Evolutionary conservation across 64 coral and sea anemone species (phyloP), one percentile per base, ranked within the genome.

Genomic region (Pocillopora damicornis): DNA sequence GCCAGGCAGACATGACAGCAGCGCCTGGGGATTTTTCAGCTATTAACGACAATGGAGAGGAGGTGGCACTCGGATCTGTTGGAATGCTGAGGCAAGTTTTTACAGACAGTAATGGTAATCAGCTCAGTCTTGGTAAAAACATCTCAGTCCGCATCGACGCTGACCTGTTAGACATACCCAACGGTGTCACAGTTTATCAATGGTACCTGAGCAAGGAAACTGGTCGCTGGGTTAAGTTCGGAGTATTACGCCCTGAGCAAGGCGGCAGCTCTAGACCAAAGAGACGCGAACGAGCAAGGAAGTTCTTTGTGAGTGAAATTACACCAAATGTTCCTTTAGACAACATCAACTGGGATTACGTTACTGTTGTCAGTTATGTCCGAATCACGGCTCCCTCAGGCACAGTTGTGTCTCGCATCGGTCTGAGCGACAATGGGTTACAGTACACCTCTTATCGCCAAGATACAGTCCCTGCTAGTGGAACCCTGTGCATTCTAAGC

Each of bases 1-100:
- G 76, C 61, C 35, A 57, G n/a, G 79, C 82, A 6, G 90, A 91
- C 51, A 79, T 91, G 22, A 83, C 85, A 13, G 83, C 90, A 34
- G 90, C 90, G 0, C 90, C 90, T 9, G 90, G 90, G 5, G 90
- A 91, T 26, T 91, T 91, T n/a, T 87, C 90, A 14, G 79, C 90
- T 1, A 35, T 87, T 17, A 75, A 87, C 75, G 77, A 76, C 2
- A 73, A 57, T 37, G 90, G 90, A 26, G 62, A 87, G 63, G 90
- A 91, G 64, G 82, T 79, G 60, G 65, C 76, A 20, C 51, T 91
- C 30, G 79, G 71, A 35, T 79, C 82, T 57, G 85, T 77, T 13
- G 90, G 90, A 87, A 91, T 91, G 83, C 56, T 91, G 64, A 91
- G 86, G 57, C 82, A 79, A 68, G 82, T 64, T 9, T 91, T 91